Conservation (phyloP, 2,888 invertebrate genomes). For the Molanna angustata region DNA sequence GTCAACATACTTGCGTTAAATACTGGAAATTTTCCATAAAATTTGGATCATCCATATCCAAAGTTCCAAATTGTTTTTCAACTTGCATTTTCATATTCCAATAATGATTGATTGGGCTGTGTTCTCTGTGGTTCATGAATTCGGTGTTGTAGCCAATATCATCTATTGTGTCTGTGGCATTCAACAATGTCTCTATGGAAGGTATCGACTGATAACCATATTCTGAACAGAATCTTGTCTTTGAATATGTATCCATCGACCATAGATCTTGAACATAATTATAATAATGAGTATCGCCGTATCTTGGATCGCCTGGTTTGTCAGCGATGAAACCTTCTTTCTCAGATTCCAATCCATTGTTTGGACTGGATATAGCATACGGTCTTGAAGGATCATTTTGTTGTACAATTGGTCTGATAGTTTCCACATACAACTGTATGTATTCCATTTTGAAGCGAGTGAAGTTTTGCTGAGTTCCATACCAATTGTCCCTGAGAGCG, state of each 20-base stretch:
- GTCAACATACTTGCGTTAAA: too few relatives aligned
- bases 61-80: conserved; percentile 60
- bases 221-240: conserved; percentile 89
- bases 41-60: conserved; percentile 49
- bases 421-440: conserved; percentile 75
- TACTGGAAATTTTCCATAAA: conserved; percentile 34
- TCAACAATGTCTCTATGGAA: conserved; percentile 62
- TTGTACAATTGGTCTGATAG: conserved; percentile 64
- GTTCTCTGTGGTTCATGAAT: conserved; percentile 79
- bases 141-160: conserved; percentile 56
- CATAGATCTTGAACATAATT: conserved; percentile 80
- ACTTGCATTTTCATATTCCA: conserved; percentile 61
- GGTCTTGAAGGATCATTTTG: conserved; percentile 61
- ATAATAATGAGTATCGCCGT: conserved; percentile 93
- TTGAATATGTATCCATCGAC: conserved; percentile 72
- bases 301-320: conserved; percentile 74
- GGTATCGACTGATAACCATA: conserved; percentile 94
- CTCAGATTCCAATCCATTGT: conserved; percentile 75
- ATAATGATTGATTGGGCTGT: conserved; percentile 71
- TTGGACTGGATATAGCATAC: conserved; percentile 87
- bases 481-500: conserved; percentile 82
- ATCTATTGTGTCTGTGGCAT: conserved; percentile 52
- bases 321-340: conserved; percentile 72
- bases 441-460: conserved; percentile 71
- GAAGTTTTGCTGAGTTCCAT: conserved; percentile 53